Evolutionary conservation across 2,888 invertebrate genomes (phyloP).

Genomic region (Hofmannophila pseudospretella): DNA sequence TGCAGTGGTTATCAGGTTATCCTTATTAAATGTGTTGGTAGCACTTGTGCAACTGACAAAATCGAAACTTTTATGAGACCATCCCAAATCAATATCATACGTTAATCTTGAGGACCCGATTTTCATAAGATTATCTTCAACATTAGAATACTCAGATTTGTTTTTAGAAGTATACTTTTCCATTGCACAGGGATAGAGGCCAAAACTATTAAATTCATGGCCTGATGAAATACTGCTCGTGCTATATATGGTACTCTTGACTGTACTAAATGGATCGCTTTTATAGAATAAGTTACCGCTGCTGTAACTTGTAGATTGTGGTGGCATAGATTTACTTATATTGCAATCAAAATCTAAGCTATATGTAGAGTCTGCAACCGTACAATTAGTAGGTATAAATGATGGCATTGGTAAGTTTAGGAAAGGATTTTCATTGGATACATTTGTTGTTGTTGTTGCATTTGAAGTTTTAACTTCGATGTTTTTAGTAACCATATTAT

Average conservation of each 20-base stretch:
- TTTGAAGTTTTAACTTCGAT: slow-evolving; percentile 29
- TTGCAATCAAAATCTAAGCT: slow-evolving; percentile 64
- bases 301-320: slow-evolving; percentile 43
- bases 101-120: slow-evolving; percentile 66
- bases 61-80: slow-evolving; percentile 71
- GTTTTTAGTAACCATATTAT: slow-evolving; percentile 31
- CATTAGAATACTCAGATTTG: slow-evolving; percentile 57
- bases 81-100: slow-evolving; percentile 69
- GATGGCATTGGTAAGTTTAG: slow-evolving; percentile 59
- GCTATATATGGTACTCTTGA: slow-evolving; percentile 64
- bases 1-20: slow-evolving; percentile 53
- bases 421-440: slow-evolving; percentile 59
- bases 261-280: slow-evolving; percentile 58
- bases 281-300: slow-evolving; percentile 64
- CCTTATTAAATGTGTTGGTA: slow-evolving; percentile 55
- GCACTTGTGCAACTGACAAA: slow-evolving; percentile 61
- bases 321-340: slow-evolving; percentile 47
- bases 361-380: slow-evolving; percentile 49
- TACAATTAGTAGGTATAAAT: slow-evolving; percentile 47
- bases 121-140: slow-evolving; percentile 70
- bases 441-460: slow-evolving; percentile 27
- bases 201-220: slow-evolving; percentile 65
- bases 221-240: slow-evolving; percentile 64
- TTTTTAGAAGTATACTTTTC: slow-evolving; percentile 65
- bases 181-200: slow-evolving; percentile 69